Percentiles rank a stretch among this genome's conserved stretches.
Evolutionary conservation across 1,140 invertebrate genomes (phyloP).

Genomic region (Cepaea nemoralis): DNA sequence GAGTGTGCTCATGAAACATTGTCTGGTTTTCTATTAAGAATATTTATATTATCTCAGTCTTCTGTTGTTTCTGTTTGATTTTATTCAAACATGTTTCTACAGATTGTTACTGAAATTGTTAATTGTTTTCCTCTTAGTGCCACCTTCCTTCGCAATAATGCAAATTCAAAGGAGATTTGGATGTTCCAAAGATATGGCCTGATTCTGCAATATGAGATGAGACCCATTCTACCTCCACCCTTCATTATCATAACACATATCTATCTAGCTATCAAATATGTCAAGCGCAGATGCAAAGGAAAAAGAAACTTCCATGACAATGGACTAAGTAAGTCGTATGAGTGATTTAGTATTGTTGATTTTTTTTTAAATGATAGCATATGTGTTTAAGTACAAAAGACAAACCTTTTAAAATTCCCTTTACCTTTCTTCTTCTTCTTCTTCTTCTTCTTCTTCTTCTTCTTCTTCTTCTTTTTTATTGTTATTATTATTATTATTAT

Average conservation of each 20-base stretch:
- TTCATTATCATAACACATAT: slow-evolving; percentile 92
- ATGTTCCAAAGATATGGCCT: slow-evolving; percentile 98
- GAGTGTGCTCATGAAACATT: no score
- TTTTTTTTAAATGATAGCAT: no score
- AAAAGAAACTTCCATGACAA: slow-evolving; percentile 90
- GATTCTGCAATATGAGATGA: slow-evolving; percentile 98
- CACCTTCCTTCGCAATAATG: slow-evolving; percentile 96
- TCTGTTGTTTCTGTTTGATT: no score
- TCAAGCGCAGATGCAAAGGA: slow-evolving; percentile 83
- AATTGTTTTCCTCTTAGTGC: slow-evolving; percentile 75
- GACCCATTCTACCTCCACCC: slow-evolving; percentile 94
- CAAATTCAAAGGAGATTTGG: slow-evolving; percentile 96
- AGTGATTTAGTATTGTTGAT: background rate
- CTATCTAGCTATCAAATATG: slow-evolving; percentile 87
- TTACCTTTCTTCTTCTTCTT: no score
- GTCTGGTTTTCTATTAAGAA: no score
- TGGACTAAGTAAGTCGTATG: slow-evolving; percentile 81
- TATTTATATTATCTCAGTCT: no score
- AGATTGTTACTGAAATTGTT: background rate
- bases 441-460: no score
- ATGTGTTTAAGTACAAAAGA: no score
- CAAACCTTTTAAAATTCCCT: no score
- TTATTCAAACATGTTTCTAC: no score
- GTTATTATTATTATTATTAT: no score
- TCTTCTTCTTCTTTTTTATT: no score